Conservation (phyloP, 1,140 invertebrate species). For the Leptinotarsa undecemlineata region DNA sequence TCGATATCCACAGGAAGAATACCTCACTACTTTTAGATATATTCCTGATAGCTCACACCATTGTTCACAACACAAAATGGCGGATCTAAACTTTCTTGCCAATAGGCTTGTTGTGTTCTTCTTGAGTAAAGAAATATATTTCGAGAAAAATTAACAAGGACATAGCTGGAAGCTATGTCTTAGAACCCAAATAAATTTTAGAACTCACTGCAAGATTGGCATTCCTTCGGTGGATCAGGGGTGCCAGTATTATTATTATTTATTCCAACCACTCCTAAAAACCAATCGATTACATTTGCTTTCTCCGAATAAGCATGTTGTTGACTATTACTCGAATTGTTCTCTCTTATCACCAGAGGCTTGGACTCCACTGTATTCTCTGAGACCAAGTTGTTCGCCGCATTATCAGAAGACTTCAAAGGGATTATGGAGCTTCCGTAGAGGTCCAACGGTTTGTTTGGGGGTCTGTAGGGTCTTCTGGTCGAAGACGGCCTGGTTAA, state of each 20-base stretch:
- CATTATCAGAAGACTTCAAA: not conserved
- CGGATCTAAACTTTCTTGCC: too few relatives aligned
- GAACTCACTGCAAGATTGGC: conserved; percentile 48
- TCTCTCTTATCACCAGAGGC: not conserved
- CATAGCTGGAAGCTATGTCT: too few relatives aligned
- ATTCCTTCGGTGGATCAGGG: conserved; percentile 30
- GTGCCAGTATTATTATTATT: conserved; percentile 28
- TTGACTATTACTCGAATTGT: not conserved
- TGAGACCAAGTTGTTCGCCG: not conserved
- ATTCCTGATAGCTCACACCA: too few relatives aligned
- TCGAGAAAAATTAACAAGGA: too few relatives aligned
- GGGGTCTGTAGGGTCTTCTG: not conserved
- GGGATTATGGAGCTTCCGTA: not conserved
- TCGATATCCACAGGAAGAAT: too few relatives aligned
- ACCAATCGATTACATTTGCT: conserved; percentile 47
- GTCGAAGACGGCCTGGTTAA: not conserved
- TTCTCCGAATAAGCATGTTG: conserved; percentile 4
- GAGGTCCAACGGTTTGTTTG: conserved; percentile 7
- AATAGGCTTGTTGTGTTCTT: too few relatives aligned
- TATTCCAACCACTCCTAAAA: conserved; percentile 45
- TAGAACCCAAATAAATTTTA: too few relatives aligned
- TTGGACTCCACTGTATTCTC: conserved; percentile 2
- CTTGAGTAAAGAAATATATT: too few relatives aligned
- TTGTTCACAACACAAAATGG: too few relatives aligned
- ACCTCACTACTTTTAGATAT: too few relatives aligned